These are phyloP conservation scores for Nymphalis urticae DNA, from an alignment of 2,888 invertebrate genomes.

Conservation along the genomic window DNA sequence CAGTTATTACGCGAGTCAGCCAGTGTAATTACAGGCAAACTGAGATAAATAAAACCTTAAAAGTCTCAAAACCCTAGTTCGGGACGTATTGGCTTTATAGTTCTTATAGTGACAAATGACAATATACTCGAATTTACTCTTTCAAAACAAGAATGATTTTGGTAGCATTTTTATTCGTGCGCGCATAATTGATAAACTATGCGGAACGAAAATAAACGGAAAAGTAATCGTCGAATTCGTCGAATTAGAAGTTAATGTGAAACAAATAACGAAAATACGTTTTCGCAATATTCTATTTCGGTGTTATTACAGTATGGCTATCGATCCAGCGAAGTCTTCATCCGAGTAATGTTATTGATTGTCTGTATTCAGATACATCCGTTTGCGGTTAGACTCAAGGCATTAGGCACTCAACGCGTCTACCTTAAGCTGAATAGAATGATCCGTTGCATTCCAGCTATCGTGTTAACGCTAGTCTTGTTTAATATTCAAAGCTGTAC, in stretches of 20 bases:
- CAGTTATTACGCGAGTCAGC: too few relatives aligned
- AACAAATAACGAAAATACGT: conserved; percentile 1
- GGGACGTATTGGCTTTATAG: too few relatives aligned
- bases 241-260: conserved; percentile 16
- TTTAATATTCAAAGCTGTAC: conserved; percentile 40
- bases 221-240: conserved; percentile 7
- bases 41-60: too few relatives aligned
- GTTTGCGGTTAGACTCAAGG: conserved; percentile 39
- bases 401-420: conserved; percentile 43
- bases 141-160: too few relatives aligned
- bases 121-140: too few relatives aligned
- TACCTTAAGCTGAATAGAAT: conserved; percentile 43
- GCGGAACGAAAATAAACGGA: conserved; percentile 5
- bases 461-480: conserved; percentile 35
- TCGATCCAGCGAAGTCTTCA: conserved; percentile 13
- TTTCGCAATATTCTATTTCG: conserved; percentile 19
- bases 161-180: neutral
- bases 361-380: conserved; percentile 36
- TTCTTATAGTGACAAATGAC: too few relatives aligned
- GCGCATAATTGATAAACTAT: neutral
- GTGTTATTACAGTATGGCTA: conserved; percentile 12
- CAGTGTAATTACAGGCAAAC: too few relatives aligned
- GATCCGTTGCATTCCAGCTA: conserved; percentile 39
- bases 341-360: conserved; percentile 37
- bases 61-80: too few relatives aligned